These are phyloP conservation scores for Petrocephalus sullivani DNA, from an alignment of 2,797 vertebrate species.

Conservation along the genomic window DNA sequence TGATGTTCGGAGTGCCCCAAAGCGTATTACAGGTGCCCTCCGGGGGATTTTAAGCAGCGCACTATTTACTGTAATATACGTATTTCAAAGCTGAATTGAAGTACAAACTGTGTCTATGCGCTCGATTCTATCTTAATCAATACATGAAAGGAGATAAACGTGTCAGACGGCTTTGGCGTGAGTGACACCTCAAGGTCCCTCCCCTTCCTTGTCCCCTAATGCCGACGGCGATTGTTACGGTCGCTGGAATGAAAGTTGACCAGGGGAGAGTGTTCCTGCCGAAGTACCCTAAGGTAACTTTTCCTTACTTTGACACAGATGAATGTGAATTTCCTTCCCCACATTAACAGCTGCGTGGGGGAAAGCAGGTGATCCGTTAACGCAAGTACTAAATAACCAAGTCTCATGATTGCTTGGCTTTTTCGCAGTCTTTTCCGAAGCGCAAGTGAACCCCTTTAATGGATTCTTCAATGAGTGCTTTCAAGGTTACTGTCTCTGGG, in stretches of 20 bases:
- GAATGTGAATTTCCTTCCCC: background rate
- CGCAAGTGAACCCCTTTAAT: conserved; percentile 48
- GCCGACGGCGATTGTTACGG: conserved; percentile 39
- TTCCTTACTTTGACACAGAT: conserved; percentile 21
- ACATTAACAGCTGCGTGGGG: background rate
- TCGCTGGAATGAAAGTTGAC: conserved; percentile 45
- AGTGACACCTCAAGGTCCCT: conserved; percentile 55
- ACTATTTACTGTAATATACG: background rate
- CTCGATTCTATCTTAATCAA: background rate
- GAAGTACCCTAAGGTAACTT: conserved; percentile 57
- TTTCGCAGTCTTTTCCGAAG: conserved; percentile 35
- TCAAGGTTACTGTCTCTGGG: conserved; percentile 43
- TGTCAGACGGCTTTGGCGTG: conserved; percentile 31
- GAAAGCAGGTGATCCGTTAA: background rate
- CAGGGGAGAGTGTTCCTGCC: conserved; percentile 53
- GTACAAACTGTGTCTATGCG: background rate
- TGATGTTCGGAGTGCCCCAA: background rate
- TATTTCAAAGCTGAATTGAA: too few relatives aligned
- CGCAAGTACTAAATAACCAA: conserved; percentile 19
- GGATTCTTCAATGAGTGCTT: conserved; percentile 59
- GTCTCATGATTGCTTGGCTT: conserved; percentile 39
- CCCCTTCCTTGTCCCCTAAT: conserved; percentile 42
- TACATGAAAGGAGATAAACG: conserved; percentile 17
- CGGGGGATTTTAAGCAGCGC: background rate
- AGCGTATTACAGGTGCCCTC: background rate